phyloP scores from a whole-genome alignment of 2,888 invertebrate genomes.

The Euzophera pinguis region DNA sequence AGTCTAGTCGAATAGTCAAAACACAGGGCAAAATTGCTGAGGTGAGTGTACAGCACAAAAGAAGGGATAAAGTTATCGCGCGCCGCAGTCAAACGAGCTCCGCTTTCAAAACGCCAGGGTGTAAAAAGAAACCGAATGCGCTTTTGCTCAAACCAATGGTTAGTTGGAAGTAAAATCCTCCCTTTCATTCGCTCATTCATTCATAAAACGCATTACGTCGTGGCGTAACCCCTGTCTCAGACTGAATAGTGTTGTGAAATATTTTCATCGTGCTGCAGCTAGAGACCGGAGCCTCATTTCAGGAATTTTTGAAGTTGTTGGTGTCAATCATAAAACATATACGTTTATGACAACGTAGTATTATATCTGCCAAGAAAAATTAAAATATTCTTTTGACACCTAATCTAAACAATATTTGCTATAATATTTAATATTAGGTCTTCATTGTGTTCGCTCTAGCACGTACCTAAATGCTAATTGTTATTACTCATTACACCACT shows the following conservation, averaged over 20 bases:
- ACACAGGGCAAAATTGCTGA: neutral
- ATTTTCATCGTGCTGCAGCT: too few species aligned
- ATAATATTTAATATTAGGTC: too few species aligned
- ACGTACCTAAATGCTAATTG: too few species aligned
- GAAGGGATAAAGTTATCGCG: slow-evolving; percentile 14
- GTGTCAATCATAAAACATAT: too few species aligned
- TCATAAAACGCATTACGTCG: slow-evolving; percentile 71
- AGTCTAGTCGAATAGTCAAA: neutral
- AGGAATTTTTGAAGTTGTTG: too few species aligned
- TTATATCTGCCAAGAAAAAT: too few species aligned
- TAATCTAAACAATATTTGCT: too few species aligned
- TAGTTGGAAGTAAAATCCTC: slow-evolving; percentile 65
- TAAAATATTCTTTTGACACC: too few species aligned
- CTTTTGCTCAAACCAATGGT: slow-evolving; percentile 58
- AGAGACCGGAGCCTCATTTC: neutral
- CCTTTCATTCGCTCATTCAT: slow-evolving; percentile 67
- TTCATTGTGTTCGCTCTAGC: too few species aligned
- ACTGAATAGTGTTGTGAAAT: neutral
- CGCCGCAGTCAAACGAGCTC: slow-evolving; percentile 10
- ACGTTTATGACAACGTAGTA: too few species aligned
- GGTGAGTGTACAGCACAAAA: neutral
- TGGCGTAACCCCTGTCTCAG: slow-evolving; percentile 39
- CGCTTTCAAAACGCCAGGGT: slow-evolving; percentile 12
- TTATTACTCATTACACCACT: too few species aligned
- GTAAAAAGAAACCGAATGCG: slow-evolving; percentile 32